Conservation (phyloP, 2,797 vertebrate species). For the Sebastes elongatus region DNA sequence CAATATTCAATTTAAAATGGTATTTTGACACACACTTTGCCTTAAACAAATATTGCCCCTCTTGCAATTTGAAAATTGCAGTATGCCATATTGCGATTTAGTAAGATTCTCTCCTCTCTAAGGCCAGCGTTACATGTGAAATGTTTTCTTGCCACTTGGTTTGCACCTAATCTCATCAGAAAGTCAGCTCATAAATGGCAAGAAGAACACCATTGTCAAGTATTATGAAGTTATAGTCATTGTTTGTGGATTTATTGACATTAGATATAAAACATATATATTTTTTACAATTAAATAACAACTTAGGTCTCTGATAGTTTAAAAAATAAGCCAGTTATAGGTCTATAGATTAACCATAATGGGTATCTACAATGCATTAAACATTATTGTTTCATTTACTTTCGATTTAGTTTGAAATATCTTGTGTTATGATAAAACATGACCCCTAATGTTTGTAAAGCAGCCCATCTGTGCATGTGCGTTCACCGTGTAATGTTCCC, state of each 20-base stretch:
- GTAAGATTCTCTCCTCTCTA: slow-evolving; percentile 28
- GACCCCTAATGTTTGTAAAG: neutral
- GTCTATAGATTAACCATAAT: neutral
- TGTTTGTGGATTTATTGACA: neutral
- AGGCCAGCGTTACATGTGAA: neutral
- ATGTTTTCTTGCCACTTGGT: neutral
- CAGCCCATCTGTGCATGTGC: neutral
- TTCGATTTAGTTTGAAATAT: neutral
- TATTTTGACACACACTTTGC: neutral
- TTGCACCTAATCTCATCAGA: neutral
- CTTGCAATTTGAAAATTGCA: neutral
- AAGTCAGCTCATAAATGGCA: neutral
- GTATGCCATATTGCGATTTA: neutral
- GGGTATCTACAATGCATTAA: neutral
- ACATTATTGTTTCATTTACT: neutral
- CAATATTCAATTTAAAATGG: neutral
- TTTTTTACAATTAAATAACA: neutral
- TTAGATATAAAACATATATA: neutral
- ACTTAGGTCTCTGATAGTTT: neutral
- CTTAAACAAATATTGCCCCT: neutral
- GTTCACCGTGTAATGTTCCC: neutral
- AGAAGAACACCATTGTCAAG: neutral
- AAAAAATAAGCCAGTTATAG: neutral
- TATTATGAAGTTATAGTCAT: neutral
- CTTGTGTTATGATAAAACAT: neutral